Percentiles rank a stretch among this genome's conserved stretches.
Evolutionary conservation across 1,140 invertebrate species (phyloP).

Genomic region (Aporrectodea caliginosa): DNA sequence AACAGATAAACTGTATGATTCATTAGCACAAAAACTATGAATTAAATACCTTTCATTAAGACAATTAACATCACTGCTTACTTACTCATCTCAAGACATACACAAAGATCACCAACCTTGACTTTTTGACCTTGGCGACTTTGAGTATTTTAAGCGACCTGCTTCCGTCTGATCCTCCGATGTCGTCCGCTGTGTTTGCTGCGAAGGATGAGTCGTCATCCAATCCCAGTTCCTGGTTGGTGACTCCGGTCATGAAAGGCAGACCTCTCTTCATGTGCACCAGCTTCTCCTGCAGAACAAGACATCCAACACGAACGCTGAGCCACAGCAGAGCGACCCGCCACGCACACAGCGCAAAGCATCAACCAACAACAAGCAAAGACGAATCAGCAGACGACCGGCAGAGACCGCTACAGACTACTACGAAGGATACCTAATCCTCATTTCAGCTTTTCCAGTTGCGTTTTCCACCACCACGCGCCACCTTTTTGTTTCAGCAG

Average conservation of each 20-base stretch:
- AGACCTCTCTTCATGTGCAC: not conserved
- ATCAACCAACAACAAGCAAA: not conserved
- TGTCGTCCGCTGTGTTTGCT: not conserved
- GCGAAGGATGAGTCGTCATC: slow-evolving; percentile 1
- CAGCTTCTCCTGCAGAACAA: slow-evolving; percentile 21
- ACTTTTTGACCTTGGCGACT: no score
- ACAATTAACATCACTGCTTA: no score
- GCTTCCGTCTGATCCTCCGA: not conserved
- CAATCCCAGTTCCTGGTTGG: slow-evolving; percentile 18
- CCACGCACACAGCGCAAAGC: not conserved
- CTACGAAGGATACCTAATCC: no score
- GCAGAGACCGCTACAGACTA: no score
- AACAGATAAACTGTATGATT: no score
- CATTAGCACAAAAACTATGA: no score
- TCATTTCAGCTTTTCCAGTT: no score
- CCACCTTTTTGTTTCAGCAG: no score
- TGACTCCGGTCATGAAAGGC: slow-evolving; percentile 15
- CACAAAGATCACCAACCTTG: no score
- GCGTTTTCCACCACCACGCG: no score
- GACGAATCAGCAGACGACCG: not conserved
- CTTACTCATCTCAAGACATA: no score
- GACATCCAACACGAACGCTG: not conserved
- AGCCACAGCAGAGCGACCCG: not conserved
- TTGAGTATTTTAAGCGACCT: slow-evolving; percentile 3
- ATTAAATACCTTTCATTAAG: no score